phyloP scores from a whole-genome alignment of 2,113 vertebrate species.

The Puffinus mauretanicus region DNA sequence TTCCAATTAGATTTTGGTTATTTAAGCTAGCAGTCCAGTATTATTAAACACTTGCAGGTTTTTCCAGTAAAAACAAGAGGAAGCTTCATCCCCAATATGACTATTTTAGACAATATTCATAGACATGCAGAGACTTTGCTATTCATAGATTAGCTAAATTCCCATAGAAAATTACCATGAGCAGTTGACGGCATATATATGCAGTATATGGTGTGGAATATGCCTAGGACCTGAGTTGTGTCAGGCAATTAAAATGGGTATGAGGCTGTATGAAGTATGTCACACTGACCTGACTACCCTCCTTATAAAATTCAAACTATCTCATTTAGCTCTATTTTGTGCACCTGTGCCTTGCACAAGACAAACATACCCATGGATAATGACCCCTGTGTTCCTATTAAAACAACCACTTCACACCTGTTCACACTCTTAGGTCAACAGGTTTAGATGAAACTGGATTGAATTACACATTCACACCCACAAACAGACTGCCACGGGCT shows the following conservation, averaged over 20 bases:
- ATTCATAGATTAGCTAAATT: neutral
- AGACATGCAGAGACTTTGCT: neutral
- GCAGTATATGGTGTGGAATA: too few species aligned
- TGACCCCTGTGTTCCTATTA: neutral
- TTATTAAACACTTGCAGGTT: neutral
- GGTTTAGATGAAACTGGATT: neutral
- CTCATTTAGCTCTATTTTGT: neutral
- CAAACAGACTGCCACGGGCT: neutral
- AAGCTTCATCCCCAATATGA: neutral
- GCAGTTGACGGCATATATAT: accelerated
- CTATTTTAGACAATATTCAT: neutral
- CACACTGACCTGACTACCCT: neutral
- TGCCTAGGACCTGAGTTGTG: neutral
- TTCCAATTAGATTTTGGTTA: neutral
- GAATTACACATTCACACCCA: neutral
- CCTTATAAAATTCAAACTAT: neutral
- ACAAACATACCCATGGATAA: neutral
- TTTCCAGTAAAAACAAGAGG: neutral
- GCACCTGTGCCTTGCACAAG: neutral
- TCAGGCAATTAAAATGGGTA: neutral
- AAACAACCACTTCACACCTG: neutral
- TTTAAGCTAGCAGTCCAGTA: neutral
- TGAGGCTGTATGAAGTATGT: neutral
- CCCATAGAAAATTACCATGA: neutral
- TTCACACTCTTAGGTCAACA: too few species aligned